Evolutionary conservation across 2,797 vertebrate genomes (phyloP).

Genomic region (Typhlichthys subterraneus): DNA sequence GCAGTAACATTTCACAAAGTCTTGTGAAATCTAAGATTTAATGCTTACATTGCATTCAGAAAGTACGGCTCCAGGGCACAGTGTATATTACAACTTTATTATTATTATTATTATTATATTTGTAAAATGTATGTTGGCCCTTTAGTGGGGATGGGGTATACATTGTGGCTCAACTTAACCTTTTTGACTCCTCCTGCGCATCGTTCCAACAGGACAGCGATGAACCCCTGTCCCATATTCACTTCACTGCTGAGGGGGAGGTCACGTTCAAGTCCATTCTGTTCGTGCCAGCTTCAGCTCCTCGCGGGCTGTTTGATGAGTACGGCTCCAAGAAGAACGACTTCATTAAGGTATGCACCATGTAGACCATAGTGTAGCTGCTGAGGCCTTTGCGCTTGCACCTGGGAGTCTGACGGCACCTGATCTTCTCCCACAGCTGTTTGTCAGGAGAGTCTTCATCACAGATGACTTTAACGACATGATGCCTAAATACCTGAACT

Average conservation of each 20-base stretch:
- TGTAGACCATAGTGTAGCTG: background rate
- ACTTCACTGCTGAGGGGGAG: slow-evolving; percentile 98
- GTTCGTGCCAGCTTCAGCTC: slow-evolving; percentile 90
- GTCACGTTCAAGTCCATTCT: slow-evolving; percentile 98
- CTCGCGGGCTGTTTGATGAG: slow-evolving; percentile 95
- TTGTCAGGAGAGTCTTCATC: slow-evolving; percentile 92
- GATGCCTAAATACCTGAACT: slow-evolving; percentile 99
- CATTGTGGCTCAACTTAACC: no score
- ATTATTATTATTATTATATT: no score
- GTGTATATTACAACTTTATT: no score
- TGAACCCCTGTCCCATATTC: slow-evolving; percentile 91
- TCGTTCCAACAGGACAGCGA: slow-evolving; percentile 82
- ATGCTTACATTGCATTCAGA: no score
- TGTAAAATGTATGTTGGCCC: no score
- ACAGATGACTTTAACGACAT: slow-evolving; percentile 99
- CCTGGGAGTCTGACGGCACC: background rate
- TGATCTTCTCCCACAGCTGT: slow-evolving; percentile 60
- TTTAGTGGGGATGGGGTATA: no score
- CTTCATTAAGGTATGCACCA: slow-evolving; percentile 89
- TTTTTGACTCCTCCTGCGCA: no score
- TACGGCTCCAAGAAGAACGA: slow-evolving; percentile 98
- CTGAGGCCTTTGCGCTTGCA: background rate
- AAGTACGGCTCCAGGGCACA: no score
- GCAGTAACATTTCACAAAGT: no score
- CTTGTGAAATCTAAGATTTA: no score